Evolutionary conservation across 2,888 invertebrate genomes (phyloP).

Genomic region (Marronus borbonicus): DNA sequence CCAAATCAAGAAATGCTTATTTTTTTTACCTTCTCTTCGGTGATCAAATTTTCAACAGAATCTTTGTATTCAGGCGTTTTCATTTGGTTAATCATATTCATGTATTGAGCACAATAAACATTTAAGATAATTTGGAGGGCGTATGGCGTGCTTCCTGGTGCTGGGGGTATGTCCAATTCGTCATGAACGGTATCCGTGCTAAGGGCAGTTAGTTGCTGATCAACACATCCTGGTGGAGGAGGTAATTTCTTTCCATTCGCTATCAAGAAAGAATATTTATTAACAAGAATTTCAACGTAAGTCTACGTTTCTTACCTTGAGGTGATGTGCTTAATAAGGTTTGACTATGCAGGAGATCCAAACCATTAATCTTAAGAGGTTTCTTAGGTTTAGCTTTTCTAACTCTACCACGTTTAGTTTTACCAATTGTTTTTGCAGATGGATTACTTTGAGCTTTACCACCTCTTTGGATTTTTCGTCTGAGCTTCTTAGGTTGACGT

Average conservation of each 20-base stretch:
- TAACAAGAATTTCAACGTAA: background rate
- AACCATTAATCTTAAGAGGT: constrained; percentile 84
- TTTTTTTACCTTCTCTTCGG: constrained; percentile 80
- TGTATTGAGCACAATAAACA: constrained; percentile 88
- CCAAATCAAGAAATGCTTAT: background rate
- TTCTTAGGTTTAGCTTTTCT: constrained; percentile 78
- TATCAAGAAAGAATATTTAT: constrained; percentile 45
- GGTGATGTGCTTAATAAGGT: constrained; percentile 90
- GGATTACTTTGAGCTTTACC: constrained; percentile 62
- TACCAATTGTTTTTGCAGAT: constrained; percentile 66
- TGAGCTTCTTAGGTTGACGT: constrained; percentile 70
- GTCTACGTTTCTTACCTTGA: constrained; percentile 71
- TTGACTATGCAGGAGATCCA: constrained; percentile 91
- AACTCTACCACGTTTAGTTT: constrained; percentile 74
- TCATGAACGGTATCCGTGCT: constrained; percentile 83
- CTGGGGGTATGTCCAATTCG: constrained; percentile 86
- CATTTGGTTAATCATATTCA: constrained; percentile 89
- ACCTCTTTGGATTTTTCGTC: constrained; percentile 72
- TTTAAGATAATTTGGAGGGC: constrained; percentile 90
- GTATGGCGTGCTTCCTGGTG: constrained; percentile 86
- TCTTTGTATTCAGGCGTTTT: constrained; percentile 83
- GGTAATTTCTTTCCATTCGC: constrained; percentile 82
- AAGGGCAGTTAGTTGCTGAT: constrained; percentile 89
- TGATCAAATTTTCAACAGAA: constrained; percentile 83
- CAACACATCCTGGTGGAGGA: constrained; percentile 93